Evolutionary conservation across 1,140 invertebrate species (phyloP).

Genomic region (Diorhabda elongata): DNA sequence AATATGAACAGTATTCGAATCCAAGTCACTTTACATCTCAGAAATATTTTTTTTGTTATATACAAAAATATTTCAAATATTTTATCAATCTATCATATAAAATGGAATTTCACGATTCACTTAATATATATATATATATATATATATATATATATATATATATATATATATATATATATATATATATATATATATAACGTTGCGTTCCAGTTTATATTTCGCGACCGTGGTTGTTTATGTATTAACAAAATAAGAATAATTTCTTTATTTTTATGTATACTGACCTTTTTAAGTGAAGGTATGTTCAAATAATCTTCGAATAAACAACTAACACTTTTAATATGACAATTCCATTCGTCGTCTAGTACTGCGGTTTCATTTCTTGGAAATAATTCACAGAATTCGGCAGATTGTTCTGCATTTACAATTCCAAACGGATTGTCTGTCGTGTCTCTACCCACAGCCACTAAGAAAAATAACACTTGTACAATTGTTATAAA

Average conservation of each 20-base stretch:
- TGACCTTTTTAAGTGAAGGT: constrained; percentile 48
- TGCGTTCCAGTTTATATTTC: background rate
- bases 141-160: too few species aligned
- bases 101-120: constrained; percentile 60
- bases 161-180: too few species aligned
- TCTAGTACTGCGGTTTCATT: constrained; percentile 33
- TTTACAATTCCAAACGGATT: constrained; percentile 73
- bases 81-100: constrained; percentile 70
- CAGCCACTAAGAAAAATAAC: constrained; percentile 73
- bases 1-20: too few species aligned
- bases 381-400: constrained; percentile 42
- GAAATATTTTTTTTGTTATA: too few species aligned
- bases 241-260: background rate
- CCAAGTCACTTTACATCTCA: too few species aligned
- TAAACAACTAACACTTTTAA: constrained; percentile 56
- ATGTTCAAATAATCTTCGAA: constrained; percentile 53
- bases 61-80: constrained; percentile 49
- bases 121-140: too few species aligned
- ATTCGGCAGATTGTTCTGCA: constrained; percentile 54
- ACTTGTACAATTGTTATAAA: constrained; percentile 77
- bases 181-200: too few species aligned
- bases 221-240: background rate
- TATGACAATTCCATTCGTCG: constrained; percentile 48
- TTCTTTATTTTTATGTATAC: background rate
- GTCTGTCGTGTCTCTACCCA: constrained; percentile 72